A percentile compares a stretch with the other conserved stretches of the same genome.
phyloP scores from a whole-genome alignment of 2,797 vertebrate species.

The Furcifer pardalis region DNA sequence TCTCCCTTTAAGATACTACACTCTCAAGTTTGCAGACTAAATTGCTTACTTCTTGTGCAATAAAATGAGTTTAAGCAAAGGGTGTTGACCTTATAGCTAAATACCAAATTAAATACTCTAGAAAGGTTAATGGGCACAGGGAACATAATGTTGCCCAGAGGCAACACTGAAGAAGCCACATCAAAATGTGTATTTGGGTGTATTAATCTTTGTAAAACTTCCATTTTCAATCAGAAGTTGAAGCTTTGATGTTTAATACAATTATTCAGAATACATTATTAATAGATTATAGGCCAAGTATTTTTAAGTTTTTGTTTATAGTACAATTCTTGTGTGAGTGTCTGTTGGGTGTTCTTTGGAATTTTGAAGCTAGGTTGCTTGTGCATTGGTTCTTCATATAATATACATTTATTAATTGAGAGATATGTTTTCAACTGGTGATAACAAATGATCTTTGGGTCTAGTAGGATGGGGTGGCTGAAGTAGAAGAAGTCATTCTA shows the following conservation, averaged over 20 bases:
- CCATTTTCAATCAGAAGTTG: neutral
- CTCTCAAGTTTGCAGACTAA: slow-evolving; percentile 10
- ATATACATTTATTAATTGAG: neutral
- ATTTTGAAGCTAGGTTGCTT: neutral
- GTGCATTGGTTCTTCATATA: neutral
- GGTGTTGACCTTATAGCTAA: slow-evolving; percentile 55
- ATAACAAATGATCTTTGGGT: no score
- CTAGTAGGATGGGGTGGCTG: no score
- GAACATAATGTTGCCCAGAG: neutral
- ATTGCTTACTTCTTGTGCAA: slow-evolving; percentile 11
- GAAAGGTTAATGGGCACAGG: slow-evolving; percentile 57
- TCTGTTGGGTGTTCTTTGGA: neutral
- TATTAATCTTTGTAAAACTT: neutral
- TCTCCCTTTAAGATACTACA: neutral
- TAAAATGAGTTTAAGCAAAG: slow-evolving; percentile 36
- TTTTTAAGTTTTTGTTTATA: neutral
- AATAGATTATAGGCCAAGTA: neutral
- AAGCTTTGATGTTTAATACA: neutral
- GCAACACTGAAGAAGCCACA: neutral
- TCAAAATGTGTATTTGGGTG: neutral
- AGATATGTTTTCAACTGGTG: neutral
- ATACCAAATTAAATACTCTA: slow-evolving; percentile 26
- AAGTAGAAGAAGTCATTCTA: no score
- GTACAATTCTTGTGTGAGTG: neutral
- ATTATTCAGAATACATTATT: neutral